A percentile compares a stretch with the other conserved stretches of the same genome.
phyloP scores from a whole-genome alignment of 2,888 invertebrate species.

The Didymodactylos carnosus region DNA sequence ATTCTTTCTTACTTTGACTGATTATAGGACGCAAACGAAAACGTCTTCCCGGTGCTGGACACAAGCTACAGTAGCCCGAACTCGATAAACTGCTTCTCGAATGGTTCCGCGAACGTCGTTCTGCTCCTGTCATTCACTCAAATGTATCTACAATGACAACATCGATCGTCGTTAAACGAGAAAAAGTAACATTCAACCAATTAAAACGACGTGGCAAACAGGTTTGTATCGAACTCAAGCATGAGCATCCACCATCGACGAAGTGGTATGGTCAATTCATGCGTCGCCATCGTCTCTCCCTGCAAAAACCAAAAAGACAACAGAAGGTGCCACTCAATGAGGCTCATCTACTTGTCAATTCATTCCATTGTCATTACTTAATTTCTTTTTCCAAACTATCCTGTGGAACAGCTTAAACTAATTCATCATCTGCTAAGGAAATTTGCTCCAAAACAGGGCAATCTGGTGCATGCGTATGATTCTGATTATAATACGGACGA shows the following conservation, averaged over 20 bases:
- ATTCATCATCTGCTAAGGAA: no score
- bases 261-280: background rate
- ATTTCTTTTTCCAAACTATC: no score
- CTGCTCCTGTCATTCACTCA: background rate
- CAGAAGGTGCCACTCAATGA: background rate
- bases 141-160: background rate
- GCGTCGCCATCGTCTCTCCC: background rate
- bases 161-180: background rate
- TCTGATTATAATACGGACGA: no score
- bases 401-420: no score
- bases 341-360: background rate
- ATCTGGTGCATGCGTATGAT: no score
- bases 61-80: background rate
- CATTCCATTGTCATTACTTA: no score
- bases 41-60: background rate
- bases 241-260: background rate
- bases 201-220: background rate
- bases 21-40: background rate
- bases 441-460: no score
- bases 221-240: background rate
- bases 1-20: background rate
- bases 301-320: background rate
- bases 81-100: background rate
- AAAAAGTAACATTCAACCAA: background rate
- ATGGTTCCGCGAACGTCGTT: background rate